phyloP scores from a whole-genome alignment of 2,797 vertebrate species.

The Lophotriccus pileatus region DNA sequence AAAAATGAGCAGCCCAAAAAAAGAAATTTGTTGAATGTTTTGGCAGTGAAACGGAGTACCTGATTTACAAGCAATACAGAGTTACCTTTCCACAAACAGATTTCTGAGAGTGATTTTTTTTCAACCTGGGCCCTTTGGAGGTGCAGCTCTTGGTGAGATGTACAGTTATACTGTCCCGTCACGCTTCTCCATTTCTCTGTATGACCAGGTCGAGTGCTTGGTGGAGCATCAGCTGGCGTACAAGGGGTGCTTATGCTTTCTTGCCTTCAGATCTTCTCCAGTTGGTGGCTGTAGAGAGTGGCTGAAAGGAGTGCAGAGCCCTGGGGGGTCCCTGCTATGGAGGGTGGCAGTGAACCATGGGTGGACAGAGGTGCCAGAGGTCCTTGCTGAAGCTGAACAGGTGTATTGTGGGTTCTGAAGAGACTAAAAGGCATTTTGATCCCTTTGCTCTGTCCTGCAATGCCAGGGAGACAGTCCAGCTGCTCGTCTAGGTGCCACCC shows the following conservation, averaged over 20 bases:
- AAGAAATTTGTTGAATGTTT: slow-evolving; percentile 51
- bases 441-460: background rate
- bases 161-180: background rate
- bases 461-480: background rate
- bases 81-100: slow-evolving; percentile 63
- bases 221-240: background rate
- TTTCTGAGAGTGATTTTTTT: slow-evolving; percentile 27
- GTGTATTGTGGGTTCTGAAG: background rate
- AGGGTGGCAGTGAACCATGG: rapidly evolving
- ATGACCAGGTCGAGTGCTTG: background rate
- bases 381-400: background rate
- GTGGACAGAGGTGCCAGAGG: background rate
- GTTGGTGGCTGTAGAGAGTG: background rate
- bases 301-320: background rate
- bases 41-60: slow-evolving; percentile 58
- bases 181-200: background rate
- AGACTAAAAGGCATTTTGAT: background rate
- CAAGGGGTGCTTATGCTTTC: background rate
- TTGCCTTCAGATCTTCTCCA: background rate
- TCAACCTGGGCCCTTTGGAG: slow-evolving; percentile 26
- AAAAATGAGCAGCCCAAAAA: slow-evolving; percentile 38
- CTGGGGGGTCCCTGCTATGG: background rate
- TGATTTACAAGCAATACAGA: slow-evolving; percentile 67
- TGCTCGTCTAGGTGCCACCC: background rate
- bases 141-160: slow-evolving; percentile 31